Percentiles rank a stretch among this genome's conserved stretches.
Evolutionary conservation across 1,140 invertebrate species (phyloP).

Genomic region (Drosophila tropicalis): DNA sequence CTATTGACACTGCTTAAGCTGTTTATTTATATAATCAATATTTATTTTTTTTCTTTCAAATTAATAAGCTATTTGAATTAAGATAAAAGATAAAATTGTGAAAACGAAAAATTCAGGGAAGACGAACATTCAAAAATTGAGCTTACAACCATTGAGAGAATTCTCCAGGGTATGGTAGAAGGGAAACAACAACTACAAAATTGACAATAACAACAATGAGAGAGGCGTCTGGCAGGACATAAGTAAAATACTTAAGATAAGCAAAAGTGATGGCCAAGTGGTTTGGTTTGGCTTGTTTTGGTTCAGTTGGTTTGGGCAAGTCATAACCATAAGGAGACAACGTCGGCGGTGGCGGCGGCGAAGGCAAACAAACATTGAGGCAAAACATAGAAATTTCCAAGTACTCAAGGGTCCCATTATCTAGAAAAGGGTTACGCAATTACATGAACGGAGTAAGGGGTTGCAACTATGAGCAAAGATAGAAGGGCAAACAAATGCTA

Average conservation of each 20-base stretch:
- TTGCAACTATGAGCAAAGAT: neutral
- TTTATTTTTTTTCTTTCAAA: neutral
- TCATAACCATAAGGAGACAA: constrained; percentile 64
- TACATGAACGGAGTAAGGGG: constrained; percentile 54
- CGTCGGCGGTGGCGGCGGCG: constrained; percentile 15
- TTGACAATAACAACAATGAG: constrained; percentile 6
- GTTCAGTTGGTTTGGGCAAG: constrained; percentile 24
- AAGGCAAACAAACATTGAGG: constrained; percentile 21
- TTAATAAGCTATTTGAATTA: constrained; percentile 2
- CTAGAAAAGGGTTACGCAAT: constrained; percentile 80
- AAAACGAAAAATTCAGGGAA: constrained; percentile 66
- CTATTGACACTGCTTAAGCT: no score
- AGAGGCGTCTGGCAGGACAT: constrained; percentile 52
- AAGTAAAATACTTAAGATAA: constrained; percentile 81
- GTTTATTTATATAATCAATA: no score
- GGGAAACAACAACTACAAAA: constrained; percentile 24
- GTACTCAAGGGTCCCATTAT: constrained; percentile 82
- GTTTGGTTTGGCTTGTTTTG: constrained; percentile 14
- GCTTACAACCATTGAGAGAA: constrained; percentile 24
- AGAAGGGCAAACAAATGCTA: constrained; percentile 38
- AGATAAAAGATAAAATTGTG: constrained; percentile 27
- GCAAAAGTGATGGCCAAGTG: constrained; percentile 71
- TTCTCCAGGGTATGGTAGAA: constrained; percentile 43
- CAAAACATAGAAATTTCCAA: constrained; percentile 37
- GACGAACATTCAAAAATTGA: constrained; percentile 56